Evolutionary conservation across 2,888 invertebrate genomes (phyloP), one percentile per base, ranked within the genome.

Genomic region (Nemotelus nigrinus): DNA sequence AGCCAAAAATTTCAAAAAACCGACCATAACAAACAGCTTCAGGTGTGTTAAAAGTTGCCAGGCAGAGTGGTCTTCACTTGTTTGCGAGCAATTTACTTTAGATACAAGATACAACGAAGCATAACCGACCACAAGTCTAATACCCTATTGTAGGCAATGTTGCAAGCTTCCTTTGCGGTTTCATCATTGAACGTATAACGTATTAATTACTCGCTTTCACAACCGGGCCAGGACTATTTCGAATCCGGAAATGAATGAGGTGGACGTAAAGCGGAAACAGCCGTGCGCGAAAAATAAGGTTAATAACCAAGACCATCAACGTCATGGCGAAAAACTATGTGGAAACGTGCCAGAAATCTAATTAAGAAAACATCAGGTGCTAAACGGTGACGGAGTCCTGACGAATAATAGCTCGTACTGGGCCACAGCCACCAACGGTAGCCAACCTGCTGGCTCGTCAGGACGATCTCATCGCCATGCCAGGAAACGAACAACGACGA

Each of bases 311-410:
- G n/a, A 65, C 45, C 65, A 45, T 45, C 65, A 44, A 7, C 44
- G 10, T 45, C 65, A 65, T 45, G 7, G 3, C 4, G 25, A 63
- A 39, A 8, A 65, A 45, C 8, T 44, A 44, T 10, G 65, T 10
- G 65, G 45, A 43, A 45, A 25, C n/a, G 65, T 64, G 63, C 41
- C 65, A 65, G 10, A 65, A 65, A 65, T 65, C 44, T 65, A 65
- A 65, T 45, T 65, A 65, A 65, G 45, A 65, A 65, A 65, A 65
- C 45, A 65, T 65, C 65, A 65, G 65, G 65, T 65, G 65, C 44
- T 45, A 65, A 65, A 65, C 5, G 10, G 10, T 10, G 4, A 3
- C 10, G 3, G 25, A n/a, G 57, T 5, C 10, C 57, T 3, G 57
- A 25, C 25, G 25, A 25, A 25, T 25, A 25, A 25, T 25, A 25